Evolutionary conservation across 2,113 vertebrate genomes (phyloP), one percentile per base, ranked within the genome.

Genomic region (Hippoglossus stenolepis): DNA sequence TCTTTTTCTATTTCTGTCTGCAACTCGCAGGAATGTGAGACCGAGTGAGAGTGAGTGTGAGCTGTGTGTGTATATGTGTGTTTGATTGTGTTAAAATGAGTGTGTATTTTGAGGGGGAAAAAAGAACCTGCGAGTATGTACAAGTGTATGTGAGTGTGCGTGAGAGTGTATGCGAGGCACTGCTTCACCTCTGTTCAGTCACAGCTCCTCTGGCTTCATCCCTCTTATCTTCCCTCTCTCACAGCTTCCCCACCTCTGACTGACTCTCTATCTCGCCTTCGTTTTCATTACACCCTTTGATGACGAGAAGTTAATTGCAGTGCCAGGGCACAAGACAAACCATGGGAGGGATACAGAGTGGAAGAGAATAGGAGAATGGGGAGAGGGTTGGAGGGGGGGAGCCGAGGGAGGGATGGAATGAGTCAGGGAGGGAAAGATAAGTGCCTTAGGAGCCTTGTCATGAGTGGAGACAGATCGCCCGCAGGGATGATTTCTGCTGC

Each of bases 401-500:
- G 73, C 13, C 18, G 45, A 63, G 58, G 54, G 77, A 60, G 65
- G 67, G 82, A 82, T 51, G 56, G 84, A 75, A 63, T 88, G 84
- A 90, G 89, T 86, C 77, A 89, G 86, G 69, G 73, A 83, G 73
- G 75, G 85, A 77, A 86, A 86, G 87, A 89, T 85, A 89, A 89
- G 86, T 83, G 89, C 88, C 86, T 77, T 65, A 79, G 90, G 87
- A 89, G 85, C 70, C 89, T 87, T 87, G 90, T 90, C 89, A 87
- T 86, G 89, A 90, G 86, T 76, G 89, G 83, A 92, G 87, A 90
- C 89, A 72, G 86, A 88, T 92, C 77, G 76, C 87, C 86, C 77
- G 81, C 89, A 70, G 89, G 79, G 85, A 83, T 87, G 89, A 91
- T 90, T 90, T 92, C 86, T 90, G 89, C 90, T 76, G 82, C 85